Percentiles rank a stretch among this genome's conserved stretches.
Conservation (phyloP, 2,888 invertebrate species). For the Ferdinandea cuprea region DNA sequence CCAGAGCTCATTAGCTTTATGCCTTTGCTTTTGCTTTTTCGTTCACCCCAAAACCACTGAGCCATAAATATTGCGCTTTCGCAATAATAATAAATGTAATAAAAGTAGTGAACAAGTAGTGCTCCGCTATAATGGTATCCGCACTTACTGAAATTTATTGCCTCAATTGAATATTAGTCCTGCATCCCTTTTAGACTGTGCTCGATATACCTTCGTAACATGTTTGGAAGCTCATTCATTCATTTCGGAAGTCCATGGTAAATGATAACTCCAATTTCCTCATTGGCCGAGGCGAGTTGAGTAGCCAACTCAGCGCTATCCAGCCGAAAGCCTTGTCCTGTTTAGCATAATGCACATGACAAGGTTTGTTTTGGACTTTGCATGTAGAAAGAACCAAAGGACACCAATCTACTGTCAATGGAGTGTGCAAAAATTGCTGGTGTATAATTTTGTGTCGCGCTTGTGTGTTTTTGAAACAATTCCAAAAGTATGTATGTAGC, state of each 20-base stretch:
- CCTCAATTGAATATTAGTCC: conserved; percentile 66
- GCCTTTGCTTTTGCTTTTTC: conserved; percentile 12
- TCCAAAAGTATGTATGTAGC: conserved; percentile 33
- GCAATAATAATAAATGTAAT: conserved; percentile 73
- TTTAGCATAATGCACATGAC: conserved; percentile 71
- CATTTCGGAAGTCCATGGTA: conserved; percentile 71
- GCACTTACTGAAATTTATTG: conserved; percentile 70
- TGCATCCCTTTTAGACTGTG: conserved; percentile 48
- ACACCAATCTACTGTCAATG: conserved; percentile 55
- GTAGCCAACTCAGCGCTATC: conserved; percentile 42
- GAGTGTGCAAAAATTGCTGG: conserved; percentile 70
- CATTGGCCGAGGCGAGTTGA: conserved; percentile 63
- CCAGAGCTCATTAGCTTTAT: conserved; percentile 59
- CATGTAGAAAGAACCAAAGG: conserved; percentile 10
- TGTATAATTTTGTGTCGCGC: conserved; percentile 70
- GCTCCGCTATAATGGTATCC: conserved; percentile 68
- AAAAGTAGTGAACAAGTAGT: conserved; percentile 71
- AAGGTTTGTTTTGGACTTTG: conserved; percentile 34
- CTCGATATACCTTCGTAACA: neutral
- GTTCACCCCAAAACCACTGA: conserved; percentile 30
- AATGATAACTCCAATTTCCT: conserved; percentile 73
- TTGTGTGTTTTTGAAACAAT: conserved; percentile 71
- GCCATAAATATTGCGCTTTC: conserved; percentile 63
- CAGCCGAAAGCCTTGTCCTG: conserved; percentile 54
- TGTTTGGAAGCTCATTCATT: conserved; percentile 57